Percentiles rank a stretch among this genome's conserved stretches.
phyloP scores from a whole-genome alignment of 2,888 invertebrate genomes.

The Capitulum mitella region DNA sequence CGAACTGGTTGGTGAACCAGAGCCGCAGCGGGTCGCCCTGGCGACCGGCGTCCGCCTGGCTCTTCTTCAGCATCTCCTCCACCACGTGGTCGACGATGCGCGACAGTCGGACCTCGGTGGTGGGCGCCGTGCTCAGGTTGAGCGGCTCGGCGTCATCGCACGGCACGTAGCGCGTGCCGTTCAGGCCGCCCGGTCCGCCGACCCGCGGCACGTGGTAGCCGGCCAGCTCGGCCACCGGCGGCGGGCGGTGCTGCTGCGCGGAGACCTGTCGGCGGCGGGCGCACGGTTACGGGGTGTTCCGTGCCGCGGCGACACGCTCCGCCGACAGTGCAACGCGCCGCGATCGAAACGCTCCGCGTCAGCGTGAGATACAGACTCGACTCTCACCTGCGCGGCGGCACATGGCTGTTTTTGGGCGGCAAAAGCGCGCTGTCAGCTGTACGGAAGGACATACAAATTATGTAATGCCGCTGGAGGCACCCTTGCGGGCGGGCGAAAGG shows the following conservation, averaged over 20 bases:
- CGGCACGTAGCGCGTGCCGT: neutral
- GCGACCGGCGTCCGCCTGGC: neutral
- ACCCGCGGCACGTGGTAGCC: neutral
- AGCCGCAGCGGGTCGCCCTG: conserved; percentile 4
- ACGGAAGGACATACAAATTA: too few species aligned
- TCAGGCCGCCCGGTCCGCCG: neutral
- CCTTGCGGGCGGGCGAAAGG: too few species aligned
- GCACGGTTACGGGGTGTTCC: too few species aligned
- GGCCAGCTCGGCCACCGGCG: neutral
- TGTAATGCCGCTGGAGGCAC: too few species aligned
- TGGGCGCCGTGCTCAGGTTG: conserved; percentile 1
- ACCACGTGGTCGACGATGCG: conserved; percentile 8
- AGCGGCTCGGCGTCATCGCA: neutral
- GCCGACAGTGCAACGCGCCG: too few species aligned
- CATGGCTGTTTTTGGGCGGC: too few species aligned
- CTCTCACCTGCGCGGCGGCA: too few species aligned
- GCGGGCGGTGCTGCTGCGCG: neutral
- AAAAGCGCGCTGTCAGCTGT: too few species aligned
- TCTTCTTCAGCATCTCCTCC: neutral
- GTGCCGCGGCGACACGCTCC: too few species aligned
- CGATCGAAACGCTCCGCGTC: too few species aligned
- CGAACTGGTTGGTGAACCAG: conserved; percentile 19
- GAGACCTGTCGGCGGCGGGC: neutral
- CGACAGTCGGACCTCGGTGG: neutral
- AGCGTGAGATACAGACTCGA: too few species aligned